Conservation (phyloP, 2,113 vertebrate genomes). For the Oreotrochilus melanogaster region DNA sequence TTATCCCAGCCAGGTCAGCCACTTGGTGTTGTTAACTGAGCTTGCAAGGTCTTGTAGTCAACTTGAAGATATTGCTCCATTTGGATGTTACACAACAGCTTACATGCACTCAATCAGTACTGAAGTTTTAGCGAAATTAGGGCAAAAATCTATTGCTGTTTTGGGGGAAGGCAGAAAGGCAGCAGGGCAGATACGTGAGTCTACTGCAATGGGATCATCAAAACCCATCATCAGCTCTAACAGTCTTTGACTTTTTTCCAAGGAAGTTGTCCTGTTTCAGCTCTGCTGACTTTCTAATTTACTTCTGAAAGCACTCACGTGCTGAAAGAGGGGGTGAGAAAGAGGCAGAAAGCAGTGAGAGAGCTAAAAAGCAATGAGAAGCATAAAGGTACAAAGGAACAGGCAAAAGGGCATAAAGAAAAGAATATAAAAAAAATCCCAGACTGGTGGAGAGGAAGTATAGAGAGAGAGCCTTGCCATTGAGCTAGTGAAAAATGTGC, state of each 20-base stretch:
- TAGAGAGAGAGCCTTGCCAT: not conserved
- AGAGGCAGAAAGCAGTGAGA: not conserved
- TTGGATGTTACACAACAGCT: not conserved
- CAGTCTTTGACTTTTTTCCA: not conserved
- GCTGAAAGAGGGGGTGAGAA: not conserved
- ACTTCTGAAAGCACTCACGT: not conserved
- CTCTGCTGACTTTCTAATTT: not conserved
- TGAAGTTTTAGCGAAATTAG: not conserved
- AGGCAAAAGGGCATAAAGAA: not conserved
- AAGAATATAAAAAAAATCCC: not conserved
- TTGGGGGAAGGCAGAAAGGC: not conserved
- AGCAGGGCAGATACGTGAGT: not conserved
- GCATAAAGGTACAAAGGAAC: not conserved
- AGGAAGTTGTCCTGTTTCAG: not conserved
- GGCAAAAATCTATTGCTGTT: not conserved
- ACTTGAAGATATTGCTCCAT: not conserved
- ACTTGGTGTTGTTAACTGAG: not conserved
- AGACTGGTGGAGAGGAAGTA: not conserved
- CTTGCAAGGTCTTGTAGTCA: constrained; percentile 9
- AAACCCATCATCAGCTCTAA: not conserved
- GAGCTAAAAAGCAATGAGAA: not conserved
- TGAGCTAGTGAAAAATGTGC: not conserved
- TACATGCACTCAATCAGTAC: not conserved
- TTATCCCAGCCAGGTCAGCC: not conserved
- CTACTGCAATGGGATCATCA: not conserved